phyloP scores from a whole-genome alignment of 2,888 invertebrate species.

The Chaetoderma sp. region DNA sequence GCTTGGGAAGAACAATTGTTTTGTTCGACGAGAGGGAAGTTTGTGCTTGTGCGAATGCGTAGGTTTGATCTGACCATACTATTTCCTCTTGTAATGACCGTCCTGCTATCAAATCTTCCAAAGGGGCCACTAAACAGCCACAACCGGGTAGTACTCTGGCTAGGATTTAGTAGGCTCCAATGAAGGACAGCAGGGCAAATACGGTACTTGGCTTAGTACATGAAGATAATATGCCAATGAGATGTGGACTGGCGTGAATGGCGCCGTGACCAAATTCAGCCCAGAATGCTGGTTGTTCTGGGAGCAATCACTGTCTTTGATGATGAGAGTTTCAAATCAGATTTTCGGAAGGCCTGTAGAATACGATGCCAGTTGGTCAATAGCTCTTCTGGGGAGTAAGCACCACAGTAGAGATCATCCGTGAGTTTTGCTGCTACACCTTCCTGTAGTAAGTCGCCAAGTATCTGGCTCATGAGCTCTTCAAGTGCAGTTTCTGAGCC shows the following conservation, averaged over 20 bases:
- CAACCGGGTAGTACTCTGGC: conserved; percentile 27
- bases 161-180: conserved; percentile 37
- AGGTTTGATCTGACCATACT: conserved; percentile 25
- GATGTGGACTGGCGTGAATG: conserved; percentile 27
- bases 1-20: conserved; percentile 18
- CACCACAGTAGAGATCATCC: conserved; percentile 20
- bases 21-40: conserved; percentile 2
- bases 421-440: conserved; percentile 28
- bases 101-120: conserved; percentile 30
- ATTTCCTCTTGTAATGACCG: conserved; percentile 27
- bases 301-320: background rate
- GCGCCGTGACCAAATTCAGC: conserved; percentile 35
- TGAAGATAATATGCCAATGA: conserved; percentile 22
- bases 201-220: conserved; percentile 25
- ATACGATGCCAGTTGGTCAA: conserved; percentile 14
- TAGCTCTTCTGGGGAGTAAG: background rate
- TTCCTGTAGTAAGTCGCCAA: conserved; percentile 33
- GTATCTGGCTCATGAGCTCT: conserved; percentile 30
- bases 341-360: conserved; percentile 3
- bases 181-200: conserved; percentile 24
- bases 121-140: conserved; percentile 19
- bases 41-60: conserved; percentile 25
- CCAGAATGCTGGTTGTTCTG: conserved; percentile 16
- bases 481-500: conserved; percentile 33
- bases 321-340: background rate